These are phyloP conservation scores for Porites evermanni DNA, from an alignment of 92 coral and sea anemone species.

Conservation along the genomic window DNA sequence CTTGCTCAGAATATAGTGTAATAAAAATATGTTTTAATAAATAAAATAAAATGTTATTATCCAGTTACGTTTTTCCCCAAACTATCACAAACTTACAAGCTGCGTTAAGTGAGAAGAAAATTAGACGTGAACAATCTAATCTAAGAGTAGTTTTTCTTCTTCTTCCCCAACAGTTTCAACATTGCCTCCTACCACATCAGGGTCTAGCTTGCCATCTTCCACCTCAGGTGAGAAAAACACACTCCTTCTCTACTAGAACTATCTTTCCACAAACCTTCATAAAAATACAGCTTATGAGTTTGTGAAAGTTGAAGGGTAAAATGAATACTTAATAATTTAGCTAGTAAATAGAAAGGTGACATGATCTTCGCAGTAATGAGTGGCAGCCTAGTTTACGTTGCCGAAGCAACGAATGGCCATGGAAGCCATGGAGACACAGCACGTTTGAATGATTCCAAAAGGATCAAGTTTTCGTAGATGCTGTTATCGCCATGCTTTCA, in stretches of 20 bases:
- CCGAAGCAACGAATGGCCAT: neutral
- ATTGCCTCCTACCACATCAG: conserved; percentile 22
- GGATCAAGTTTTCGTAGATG: neutral
- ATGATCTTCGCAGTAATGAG: neutral
- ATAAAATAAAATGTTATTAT: neutral
- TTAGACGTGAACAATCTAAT: neutral
- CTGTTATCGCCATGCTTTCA: neutral
- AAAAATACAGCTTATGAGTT: conserved; percentile 42
- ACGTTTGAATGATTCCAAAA: neutral
- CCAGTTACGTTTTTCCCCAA: neutral
- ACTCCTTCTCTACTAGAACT: conserved; percentile 12
- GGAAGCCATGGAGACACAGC: neutral
- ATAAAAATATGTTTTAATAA: neutral
- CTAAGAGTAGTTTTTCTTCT: conserved; percentile 23
- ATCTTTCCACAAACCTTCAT: neutral
- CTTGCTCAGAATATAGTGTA: neutral
- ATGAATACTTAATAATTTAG: too few species aligned
- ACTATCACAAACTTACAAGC: conserved; percentile 53
- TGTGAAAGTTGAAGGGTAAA: conserved; percentile 35
- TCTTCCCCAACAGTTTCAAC: conserved; percentile 44
- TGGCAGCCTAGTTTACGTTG: neutral
- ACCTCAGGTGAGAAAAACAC: conserved; percentile 74
- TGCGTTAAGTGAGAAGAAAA: neutral
- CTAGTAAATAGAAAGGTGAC: neutral
- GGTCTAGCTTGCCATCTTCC: conserved; percentile 31